These are phyloP conservation scores for Atherinosoma microstoma DNA, from an alignment of 2,797 vertebrate species.

Conservation along the genomic window DNA sequence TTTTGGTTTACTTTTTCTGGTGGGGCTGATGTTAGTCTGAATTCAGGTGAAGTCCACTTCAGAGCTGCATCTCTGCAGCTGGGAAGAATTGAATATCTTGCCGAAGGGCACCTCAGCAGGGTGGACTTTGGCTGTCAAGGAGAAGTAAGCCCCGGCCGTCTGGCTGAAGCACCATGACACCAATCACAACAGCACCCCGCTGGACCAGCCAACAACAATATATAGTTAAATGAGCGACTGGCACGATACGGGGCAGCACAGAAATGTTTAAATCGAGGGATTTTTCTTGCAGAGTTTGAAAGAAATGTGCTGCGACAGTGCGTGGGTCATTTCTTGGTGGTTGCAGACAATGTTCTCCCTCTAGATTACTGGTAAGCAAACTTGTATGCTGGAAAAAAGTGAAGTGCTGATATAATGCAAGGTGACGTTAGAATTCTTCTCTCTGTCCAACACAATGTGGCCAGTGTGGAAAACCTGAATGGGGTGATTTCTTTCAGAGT, in stretches of 20 bases:
- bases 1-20: background rate
- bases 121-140: conserved; percentile 70
- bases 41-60: conserved; percentile 22
- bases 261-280: conserved; percentile 58
- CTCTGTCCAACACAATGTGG: conserved; percentile 72
- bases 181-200: conserved; percentile 69
- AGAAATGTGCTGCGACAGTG: conserved; percentile 69
- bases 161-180: conserved; percentile 66
- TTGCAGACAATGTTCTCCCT: conserved; percentile 68
- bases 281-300: conserved; percentile 61
- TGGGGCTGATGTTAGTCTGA: conserved; percentile 11
- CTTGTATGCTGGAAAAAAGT: conserved; percentile 65
- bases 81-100: conserved; percentile 62
- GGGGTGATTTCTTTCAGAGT: conserved; percentile 74
- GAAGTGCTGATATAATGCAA: conserved; percentile 73
- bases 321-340: conserved; percentile 58
- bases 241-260: conserved; percentile 59
- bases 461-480: conserved; percentile 76
- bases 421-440: conserved; percentile 76
- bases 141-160: conserved; percentile 61
- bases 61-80: conserved; percentile 47
- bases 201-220: conserved; percentile 77
- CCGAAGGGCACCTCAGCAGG: conserved; percentile 73
- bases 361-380: conserved; percentile 63
- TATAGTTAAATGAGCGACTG: conserved; percentile 59